A percentile compares a stretch with the other conserved stretches of the same genome.
Evolutionary conservation across 1,140 invertebrate species (phyloP).

Genomic region (Planococcus citri): DNA sequence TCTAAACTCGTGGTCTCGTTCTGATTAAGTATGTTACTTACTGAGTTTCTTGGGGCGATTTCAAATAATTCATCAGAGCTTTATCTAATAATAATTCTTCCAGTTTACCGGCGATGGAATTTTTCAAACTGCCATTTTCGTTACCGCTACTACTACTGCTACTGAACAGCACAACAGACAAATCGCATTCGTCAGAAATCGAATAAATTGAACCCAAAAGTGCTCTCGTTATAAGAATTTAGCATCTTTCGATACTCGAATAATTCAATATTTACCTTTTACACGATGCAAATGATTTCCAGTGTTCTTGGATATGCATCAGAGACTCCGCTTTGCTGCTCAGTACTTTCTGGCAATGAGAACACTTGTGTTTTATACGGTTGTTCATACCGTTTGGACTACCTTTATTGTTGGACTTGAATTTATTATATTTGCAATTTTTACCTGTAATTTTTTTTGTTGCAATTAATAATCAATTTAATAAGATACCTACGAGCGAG

Average conservation of each 20-base stretch:
- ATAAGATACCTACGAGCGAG: too few species aligned
- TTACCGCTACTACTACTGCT: too few species aligned
- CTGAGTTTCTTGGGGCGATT: not conserved
- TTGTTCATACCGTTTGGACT: not conserved
- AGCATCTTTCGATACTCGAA: not conserved
- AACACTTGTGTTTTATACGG: not conserved
- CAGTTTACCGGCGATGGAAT: not conserved
- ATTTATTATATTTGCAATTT: not conserved
- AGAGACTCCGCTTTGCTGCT: not conserved
- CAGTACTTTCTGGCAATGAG: not conserved
- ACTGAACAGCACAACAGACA: not conserved
- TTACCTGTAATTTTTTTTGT: not conserved
- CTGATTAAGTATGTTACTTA: too few species aligned
- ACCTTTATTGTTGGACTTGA: not conserved
- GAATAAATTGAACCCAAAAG: not conserved
- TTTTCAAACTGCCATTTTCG: constrained; percentile 1
- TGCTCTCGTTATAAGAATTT: too few species aligned
- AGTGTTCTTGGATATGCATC: constrained; percentile 5
- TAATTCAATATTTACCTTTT: not conserved
- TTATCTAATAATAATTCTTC: constrained; percentile 11
- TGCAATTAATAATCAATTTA: too few species aligned
- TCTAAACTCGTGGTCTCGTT: too few species aligned
- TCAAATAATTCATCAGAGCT: not conserved
- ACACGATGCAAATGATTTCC: not conserved
- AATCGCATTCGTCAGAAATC: not conserved